These are phyloP conservation scores for Sialis fuliginosa DNA, from an alignment of 2,888 invertebrate species.

Conservation along the genomic window DNA sequence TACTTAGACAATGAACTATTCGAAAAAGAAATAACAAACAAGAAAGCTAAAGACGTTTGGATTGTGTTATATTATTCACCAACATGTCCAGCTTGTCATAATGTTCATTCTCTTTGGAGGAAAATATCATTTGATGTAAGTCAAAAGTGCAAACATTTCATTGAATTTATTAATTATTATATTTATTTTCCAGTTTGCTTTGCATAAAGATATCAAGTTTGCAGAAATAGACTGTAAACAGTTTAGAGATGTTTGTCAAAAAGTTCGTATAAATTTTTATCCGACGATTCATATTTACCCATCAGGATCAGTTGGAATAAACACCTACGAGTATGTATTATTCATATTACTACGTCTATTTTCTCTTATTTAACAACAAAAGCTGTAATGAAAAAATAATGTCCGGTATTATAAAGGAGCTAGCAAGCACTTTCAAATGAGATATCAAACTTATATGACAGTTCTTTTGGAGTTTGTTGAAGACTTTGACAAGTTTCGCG, in stretches of 20 bases:
- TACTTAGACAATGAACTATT: constrained; percentile 35
- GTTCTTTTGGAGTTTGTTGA: no score
- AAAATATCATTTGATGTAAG: constrained; percentile 36
- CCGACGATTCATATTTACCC: constrained; percentile 49
- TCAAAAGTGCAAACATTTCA: constrained; percentile 2
- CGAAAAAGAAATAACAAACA: constrained; percentile 29
- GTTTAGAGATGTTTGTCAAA: constrained; percentile 30
- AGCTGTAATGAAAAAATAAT: neutral
- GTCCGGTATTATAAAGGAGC: no score
- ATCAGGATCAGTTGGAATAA: constrained; percentile 29
- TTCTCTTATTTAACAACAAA: neutral
- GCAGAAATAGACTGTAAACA: constrained; percentile 49
- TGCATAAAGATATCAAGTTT: constrained; percentile 3
- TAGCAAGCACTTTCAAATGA: no score
- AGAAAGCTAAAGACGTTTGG: constrained; percentile 38
- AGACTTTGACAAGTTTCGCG: no score
- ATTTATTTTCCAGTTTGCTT: neutral
- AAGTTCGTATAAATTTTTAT: constrained; percentile 34
- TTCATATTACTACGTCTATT: neutral
- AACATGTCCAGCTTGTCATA: constrained; percentile 60
- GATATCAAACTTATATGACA: no score
- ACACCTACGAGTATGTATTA: constrained; percentile 29
- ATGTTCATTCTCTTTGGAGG: constrained; percentile 47
- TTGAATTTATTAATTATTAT: constrained; percentile 3
- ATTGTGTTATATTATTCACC: constrained; percentile 54